Conservation (phyloP, 2,888 invertebrate genomes). For the Neoscelio sp. region DNA sequence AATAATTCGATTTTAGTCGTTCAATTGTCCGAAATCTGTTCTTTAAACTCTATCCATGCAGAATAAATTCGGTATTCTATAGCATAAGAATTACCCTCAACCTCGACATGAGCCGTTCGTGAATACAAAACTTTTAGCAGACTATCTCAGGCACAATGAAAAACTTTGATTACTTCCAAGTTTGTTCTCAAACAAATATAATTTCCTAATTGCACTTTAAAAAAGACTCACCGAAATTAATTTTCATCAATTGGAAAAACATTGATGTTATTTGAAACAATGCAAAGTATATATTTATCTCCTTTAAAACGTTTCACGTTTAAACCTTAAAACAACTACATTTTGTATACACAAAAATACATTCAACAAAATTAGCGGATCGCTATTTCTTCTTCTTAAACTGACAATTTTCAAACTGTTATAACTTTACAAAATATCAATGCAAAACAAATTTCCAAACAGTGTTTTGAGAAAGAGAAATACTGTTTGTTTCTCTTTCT, state of each 20-base stretch:
- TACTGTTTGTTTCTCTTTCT: too few relatives aligned
- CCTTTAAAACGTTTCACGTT: too few relatives aligned
- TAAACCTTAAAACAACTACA: too few relatives aligned
- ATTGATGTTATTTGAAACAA: too few relatives aligned
- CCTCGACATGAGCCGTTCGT: slow-evolving; percentile 32
- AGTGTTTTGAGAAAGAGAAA: too few relatives aligned
- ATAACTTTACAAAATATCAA: too few relatives aligned
- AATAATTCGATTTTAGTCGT: slow-evolving; percentile 15
- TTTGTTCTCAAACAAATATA: slow-evolving; percentile 35
- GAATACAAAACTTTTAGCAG: slow-evolving; percentile 48
- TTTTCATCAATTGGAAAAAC: slow-evolving; percentile 30
- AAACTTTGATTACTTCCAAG: slow-evolving; percentile 40
- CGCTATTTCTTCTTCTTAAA: too few relatives aligned
- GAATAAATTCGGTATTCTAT: slow-evolving; percentile 30
- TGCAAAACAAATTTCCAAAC: too few relatives aligned
- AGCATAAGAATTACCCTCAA: slow-evolving; percentile 30
- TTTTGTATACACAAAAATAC: too few relatives aligned
- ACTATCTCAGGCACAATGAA: slow-evolving; percentile 29
- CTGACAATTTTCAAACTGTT: too few relatives aligned
- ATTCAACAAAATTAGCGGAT: too few relatives aligned
- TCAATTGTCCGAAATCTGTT: slow-evolving; percentile 10
- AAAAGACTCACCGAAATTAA: slow-evolving; percentile 12
- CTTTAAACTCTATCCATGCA: slow-evolving; percentile 13
- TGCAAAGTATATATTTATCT: too few relatives aligned
- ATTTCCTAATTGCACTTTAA: slow-evolving; percentile 30